These are phyloP conservation scores for Avahi laniger DNA, from an alignment of 2,797 vertebrate species.

Conservation along the genomic window DNA sequence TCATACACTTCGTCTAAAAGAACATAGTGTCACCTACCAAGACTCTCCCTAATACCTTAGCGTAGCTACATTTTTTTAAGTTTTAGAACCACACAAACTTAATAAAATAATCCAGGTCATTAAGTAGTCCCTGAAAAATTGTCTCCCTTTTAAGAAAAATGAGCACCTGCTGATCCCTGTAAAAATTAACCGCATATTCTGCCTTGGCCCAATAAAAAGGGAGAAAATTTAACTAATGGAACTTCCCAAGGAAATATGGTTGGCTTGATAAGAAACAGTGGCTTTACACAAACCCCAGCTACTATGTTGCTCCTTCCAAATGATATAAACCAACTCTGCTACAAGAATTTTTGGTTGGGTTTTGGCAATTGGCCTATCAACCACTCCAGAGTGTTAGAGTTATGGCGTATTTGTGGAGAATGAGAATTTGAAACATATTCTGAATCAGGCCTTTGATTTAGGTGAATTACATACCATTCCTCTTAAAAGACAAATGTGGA, in stretches of 20 bases:
- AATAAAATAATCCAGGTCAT: not conserved
- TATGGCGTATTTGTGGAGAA: not conserved
- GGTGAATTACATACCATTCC: not conserved
- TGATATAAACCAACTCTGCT: not conserved
- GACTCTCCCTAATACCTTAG: not conserved
- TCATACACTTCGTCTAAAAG: not conserved
- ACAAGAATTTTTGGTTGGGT: not conserved
- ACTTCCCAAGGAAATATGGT: not conserved
- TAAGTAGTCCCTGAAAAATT: not conserved
- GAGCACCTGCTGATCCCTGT: fast-evolving
- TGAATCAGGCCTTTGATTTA: not conserved
- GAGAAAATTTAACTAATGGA: not conserved
- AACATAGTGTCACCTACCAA: not conserved
- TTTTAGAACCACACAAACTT: not conserved
- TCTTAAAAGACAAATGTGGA: not conserved
- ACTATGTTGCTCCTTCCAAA: not conserved
- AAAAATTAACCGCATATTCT: not conserved
- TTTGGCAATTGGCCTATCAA: fast-evolving
- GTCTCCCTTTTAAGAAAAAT: not conserved
- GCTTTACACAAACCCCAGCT: not conserved
- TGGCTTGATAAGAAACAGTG: not conserved
- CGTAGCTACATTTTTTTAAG: not conserved
- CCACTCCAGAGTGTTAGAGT: not conserved
- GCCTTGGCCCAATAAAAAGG: not conserved
- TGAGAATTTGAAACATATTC: not conserved